Conservation (phyloP, 2,797 vertebrate genomes). For the Sebastes taczanowskii region DNA sequence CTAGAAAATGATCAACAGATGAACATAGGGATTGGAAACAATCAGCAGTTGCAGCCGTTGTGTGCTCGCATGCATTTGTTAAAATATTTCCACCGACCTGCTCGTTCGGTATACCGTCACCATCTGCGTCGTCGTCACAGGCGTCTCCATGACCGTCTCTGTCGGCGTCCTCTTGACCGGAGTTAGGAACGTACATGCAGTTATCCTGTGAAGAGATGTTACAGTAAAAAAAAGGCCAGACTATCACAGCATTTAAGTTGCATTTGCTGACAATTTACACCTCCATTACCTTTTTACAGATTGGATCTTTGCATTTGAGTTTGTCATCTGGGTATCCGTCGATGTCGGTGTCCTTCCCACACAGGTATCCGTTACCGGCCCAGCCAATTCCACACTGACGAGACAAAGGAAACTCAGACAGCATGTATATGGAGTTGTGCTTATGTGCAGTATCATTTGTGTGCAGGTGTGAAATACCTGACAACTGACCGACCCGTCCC, state of each 20-base stretch:
- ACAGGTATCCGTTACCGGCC: slow-evolving; percentile 96
- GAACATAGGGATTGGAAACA: not conserved
- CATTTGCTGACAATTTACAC: not conserved
- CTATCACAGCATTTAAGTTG: not conserved
- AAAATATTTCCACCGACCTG: slow-evolving; percentile 81
- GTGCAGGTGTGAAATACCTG: slow-evolving; percentile 75
- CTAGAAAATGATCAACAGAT: not conserved
- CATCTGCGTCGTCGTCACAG: slow-evolving; percentile 95
- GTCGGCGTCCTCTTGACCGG: slow-evolving; percentile 97
- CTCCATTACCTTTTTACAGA: slow-evolving; percentile 90
- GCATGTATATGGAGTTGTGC: not conserved
- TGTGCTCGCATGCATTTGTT: not conserved
- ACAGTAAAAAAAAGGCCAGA: not conserved
- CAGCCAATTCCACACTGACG: slow-evolving; percentile 94
- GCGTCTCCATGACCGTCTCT: slow-evolving; percentile 89
- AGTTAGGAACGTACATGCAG: slow-evolving; percentile 94
- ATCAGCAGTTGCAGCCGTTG: not conserved
- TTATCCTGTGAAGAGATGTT: slow-evolving; percentile 86
- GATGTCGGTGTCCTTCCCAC: slow-evolving; percentile 96
- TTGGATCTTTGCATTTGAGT: slow-evolving; percentile 88
- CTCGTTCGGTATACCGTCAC: slow-evolving; percentile 93
- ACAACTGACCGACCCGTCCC: slow-evolving; percentile 89
- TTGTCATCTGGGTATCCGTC: slow-evolving; percentile 98
- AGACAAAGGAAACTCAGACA: slow-evolving; percentile 29
- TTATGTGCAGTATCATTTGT: not conserved